phyloP scores from a whole-genome alignment of 2,113 vertebrate genomes.

The Poeciliopsis occidentalis region DNA sequence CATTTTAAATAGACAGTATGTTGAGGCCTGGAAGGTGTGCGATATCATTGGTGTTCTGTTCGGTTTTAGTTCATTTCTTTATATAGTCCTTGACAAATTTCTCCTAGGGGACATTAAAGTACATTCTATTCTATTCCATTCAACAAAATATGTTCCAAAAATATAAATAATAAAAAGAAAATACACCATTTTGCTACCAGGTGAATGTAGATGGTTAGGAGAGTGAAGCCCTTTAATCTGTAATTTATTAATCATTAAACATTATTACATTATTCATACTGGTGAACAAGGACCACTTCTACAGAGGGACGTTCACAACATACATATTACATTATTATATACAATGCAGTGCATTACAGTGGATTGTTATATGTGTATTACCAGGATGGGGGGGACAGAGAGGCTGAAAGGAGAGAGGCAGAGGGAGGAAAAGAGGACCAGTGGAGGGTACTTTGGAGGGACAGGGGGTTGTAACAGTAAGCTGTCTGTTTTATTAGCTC shows the following conservation, averaged over 20 bases:
- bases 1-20: too few relatives aligned
- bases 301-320: slow-evolving; percentile 81
- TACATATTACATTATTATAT: slow-evolving; percentile 82
- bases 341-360: slow-evolving; percentile 82
- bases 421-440: slow-evolving; percentile 34
- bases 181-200: slow-evolving; percentile 30
- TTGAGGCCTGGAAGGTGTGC: too few relatives aligned
- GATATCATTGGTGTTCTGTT: too few relatives aligned
- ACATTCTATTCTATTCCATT: too few relatives aligned
- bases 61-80: too few relatives aligned
- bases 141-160: too few relatives aligned
- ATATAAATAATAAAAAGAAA: not conserved
- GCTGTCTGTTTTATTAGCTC: slow-evolving; percentile 61
- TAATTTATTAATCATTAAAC: slow-evolving; percentile 81
- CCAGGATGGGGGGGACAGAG: slow-evolving; percentile 55
- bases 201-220: slow-evolving; percentile 68
- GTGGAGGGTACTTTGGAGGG: slow-evolving; percentile 34
- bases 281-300: slow-evolving; percentile 81
- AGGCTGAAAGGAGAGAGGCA: too few relatives aligned
- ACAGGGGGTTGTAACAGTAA: slow-evolving; percentile 59
- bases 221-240: slow-evolving; percentile 80
- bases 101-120: too few relatives aligned
- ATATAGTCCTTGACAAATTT: too few relatives aligned
- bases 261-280: slow-evolving; percentile 81
- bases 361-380: slow-evolving; percentile 75